A percentile compares a stretch with the other conserved stretches of the same genome.
These are phyloP conservation scores for Tupaia chinensis DNA, from an alignment of 2,113 vertebrate species.

Conservation along the genomic window DNA sequence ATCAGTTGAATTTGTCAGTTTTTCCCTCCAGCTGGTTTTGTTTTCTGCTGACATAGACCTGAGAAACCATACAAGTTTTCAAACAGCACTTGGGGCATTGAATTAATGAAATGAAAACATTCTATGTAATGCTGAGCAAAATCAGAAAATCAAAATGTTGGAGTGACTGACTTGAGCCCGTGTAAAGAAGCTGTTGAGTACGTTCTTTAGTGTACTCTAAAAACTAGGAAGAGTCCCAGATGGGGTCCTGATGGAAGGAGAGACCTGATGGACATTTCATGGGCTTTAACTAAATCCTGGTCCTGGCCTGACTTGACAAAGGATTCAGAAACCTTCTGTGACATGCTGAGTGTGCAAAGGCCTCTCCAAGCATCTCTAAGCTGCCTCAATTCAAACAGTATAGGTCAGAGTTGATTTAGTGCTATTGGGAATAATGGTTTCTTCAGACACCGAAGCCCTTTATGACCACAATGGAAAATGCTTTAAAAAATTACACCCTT, in stretches of 20 bases:
- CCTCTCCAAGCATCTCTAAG: neutral
- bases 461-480: slow-evolving; percentile 19
- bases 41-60: slow-evolving; percentile 47
- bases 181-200: slow-evolving; percentile 43
- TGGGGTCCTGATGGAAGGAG: slow-evolving; percentile 46
- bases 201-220: neutral
- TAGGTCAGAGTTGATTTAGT: neutral
- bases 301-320: neutral
- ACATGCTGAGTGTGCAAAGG: neutral
- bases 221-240: slow-evolving; percentile 51
- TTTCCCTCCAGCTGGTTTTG: neutral
- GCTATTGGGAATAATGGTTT: slow-evolving; percentile 8
- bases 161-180: slow-evolving; percentile 57
- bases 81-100: slow-evolving; percentile 40
- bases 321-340: neutral
- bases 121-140: slow-evolving; percentile 46
- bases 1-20: neutral
- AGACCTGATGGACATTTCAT: slow-evolving; percentile 44
- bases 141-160: neutral
- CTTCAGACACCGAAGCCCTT: slow-evolving; percentile 54
- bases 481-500: slow-evolving; percentile 14
- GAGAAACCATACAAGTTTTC: slow-evolving; percentile 55
- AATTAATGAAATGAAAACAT: slow-evolving; percentile 72
- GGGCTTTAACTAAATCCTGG: slow-evolving; percentile 68
- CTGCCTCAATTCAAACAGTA: neutral